Percentiles rank a stretch among this genome's conserved stretches.
Evolutionary conservation across 2,797 vertebrate species (phyloP).

Genomic region (Adelosebastes latens): DNA sequence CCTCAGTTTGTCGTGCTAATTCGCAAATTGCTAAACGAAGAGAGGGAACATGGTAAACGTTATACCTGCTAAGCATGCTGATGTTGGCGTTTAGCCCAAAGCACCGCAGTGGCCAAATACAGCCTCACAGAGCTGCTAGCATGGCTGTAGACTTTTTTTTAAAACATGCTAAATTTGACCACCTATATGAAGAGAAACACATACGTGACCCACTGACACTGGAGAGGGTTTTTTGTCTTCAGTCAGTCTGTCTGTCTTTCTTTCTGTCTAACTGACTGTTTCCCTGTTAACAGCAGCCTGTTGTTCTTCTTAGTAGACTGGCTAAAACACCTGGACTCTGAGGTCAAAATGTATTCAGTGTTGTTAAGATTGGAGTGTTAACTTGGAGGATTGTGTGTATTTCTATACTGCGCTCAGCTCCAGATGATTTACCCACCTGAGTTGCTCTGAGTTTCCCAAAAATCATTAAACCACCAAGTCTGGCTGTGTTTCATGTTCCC

Average conservation of each 20-base stretch:
- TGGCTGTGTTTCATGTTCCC: constrained; percentile 9
- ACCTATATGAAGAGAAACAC: background rate
- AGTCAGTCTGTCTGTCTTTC: constrained; percentile 60
- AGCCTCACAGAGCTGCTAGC: background rate
- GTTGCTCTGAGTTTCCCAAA: constrained; percentile 54
- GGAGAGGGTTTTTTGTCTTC: constrained; percentile 24
- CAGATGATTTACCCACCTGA: constrained; percentile 75
- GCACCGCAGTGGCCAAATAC: background rate
- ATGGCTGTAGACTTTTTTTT: background rate
- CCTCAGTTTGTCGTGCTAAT: background rate
- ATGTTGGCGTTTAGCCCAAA: no score
- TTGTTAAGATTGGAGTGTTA: background rate
- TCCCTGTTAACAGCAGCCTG: constrained; percentile 9
- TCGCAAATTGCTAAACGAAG: background rate
- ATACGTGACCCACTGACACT: background rate
- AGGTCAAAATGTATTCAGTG: background rate
- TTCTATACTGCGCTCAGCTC: constrained; percentile 63
- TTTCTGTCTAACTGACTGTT: constrained; percentile 53
- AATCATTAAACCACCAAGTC: background rate
- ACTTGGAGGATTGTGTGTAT: constrained; percentile 9
- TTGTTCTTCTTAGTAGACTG: constrained; percentile 50
- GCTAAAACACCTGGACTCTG: constrained; percentile 76
- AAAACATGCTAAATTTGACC: background rate
- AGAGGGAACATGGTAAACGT: background rate
- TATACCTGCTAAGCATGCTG: background rate